These are phyloP conservation scores for Argentina silus DNA, from an alignment of 2,797 vertebrate genomes.

Conservation along the genomic window DNA sequence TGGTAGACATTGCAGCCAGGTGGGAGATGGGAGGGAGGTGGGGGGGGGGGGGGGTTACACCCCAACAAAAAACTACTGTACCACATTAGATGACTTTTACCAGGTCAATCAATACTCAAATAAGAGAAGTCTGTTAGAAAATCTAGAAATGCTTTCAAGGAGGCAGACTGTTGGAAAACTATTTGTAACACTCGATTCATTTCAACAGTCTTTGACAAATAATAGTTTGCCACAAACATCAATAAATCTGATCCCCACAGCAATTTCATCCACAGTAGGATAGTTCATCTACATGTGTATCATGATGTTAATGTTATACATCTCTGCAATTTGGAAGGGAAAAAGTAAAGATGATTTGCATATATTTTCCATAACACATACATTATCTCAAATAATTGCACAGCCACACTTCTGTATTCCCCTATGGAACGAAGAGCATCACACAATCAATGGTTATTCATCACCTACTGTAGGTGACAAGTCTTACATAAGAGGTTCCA, in stretches of 20 bases:
- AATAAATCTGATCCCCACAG: neutral
- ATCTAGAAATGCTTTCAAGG: too few relatives aligned
- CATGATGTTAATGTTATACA: slow-evolving; percentile 17
- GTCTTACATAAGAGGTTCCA: slow-evolving; percentile 61
- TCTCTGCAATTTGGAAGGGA: slow-evolving; percentile 31
- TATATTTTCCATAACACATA: slow-evolving; percentile 30
- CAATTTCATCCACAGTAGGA: neutral
- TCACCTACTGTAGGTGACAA: slow-evolving; percentile 37
- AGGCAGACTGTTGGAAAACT: too few relatives aligned
- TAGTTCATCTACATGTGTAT: neutral
- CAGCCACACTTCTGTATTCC: slow-evolving; percentile 47
- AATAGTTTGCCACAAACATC: too few relatives aligned
- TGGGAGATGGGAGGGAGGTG: neutral
- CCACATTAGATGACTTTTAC: neutral
- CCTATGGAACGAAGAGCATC: slow-evolving; percentile 32
- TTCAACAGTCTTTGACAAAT: too few relatives aligned
- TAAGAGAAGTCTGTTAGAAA: too few relatives aligned
- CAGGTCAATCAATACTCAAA: neutral
- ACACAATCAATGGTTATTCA: slow-evolving; percentile 41
- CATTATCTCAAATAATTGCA: slow-evolving; percentile 47
- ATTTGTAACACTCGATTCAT: too few relatives aligned
- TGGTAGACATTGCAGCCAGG: slow-evolving; percentile 1
- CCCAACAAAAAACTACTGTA: neutral
- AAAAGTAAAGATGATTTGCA: slow-evolving; percentile 36
- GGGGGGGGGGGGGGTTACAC: neutral